A percentile compares a stretch with the other conserved stretches of the same genome.
phyloP scores from a whole-genome alignment of 2,888 invertebrate genomes.

The Erannis defoliaria region DNA sequence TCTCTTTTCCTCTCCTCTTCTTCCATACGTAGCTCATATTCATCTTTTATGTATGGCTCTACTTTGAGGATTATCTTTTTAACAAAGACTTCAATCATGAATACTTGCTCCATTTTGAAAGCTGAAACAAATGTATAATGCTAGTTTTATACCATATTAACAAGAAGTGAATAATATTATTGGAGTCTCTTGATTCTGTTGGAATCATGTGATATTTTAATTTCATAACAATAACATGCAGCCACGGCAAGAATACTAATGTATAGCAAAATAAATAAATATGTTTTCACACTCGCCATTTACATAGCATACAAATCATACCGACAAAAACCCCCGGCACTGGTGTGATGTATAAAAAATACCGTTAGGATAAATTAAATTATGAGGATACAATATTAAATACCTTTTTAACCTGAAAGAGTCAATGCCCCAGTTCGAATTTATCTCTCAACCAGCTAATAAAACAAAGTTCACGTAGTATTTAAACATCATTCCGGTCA shows the following conservation, averaged over 20 bases:
- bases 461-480: conserved; percentile 1
- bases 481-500: background rate
- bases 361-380: conserved; percentile 29
- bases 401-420: conserved; percentile 24
- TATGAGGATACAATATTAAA: conserved; percentile 32
- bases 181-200: too few species aligned
- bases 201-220: too few species aligned
- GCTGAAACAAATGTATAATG: conserved; percentile 28
- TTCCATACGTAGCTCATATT: conserved; percentile 73
- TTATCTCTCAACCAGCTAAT: conserved; percentile 5
- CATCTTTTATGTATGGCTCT: conserved; percentile 78
- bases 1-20: conserved; percentile 68
- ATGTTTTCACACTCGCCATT: too few species aligned
- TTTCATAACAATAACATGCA: too few species aligned
- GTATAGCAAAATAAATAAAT: too few species aligned
- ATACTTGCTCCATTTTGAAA: conserved; percentile 77
- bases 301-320: too few species aligned
- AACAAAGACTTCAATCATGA: conserved; percentile 81
- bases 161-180: too few species aligned
- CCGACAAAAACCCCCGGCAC: too few species aligned
- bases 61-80: conserved; percentile 77
- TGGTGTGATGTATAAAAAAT: background rate
- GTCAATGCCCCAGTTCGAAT: conserved; percentile 29
- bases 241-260: too few species aligned
- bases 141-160: too few species aligned